Base-by-base conservation (phyloP, 2,797 vertebrate species). In the Brotogeris chrysoptera region DNA sequence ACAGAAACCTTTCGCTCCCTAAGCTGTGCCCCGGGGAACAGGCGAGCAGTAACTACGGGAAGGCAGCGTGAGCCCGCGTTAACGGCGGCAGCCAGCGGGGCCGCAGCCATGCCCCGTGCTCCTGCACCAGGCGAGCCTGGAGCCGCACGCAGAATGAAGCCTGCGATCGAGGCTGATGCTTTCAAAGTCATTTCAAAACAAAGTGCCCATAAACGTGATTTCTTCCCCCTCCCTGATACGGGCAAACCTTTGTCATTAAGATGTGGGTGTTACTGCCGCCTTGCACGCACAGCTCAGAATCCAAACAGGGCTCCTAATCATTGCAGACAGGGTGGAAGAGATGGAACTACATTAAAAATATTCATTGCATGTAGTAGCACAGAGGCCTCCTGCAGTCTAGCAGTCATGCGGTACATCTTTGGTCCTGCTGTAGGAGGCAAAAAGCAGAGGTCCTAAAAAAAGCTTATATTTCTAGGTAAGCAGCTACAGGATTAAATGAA, bases 21-120 rank as follows among this genome's bases (percentile, higher is more conserved):
- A 38, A 53, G 66, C 78, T 90, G 36, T 36, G 36, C 36, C 36
- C 10, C 36, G 36, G 36, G n/a, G n/a, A n/a, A n/a, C n/a, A n/a
- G n/a, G 63, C 39, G 65, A 81, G 66, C 80, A 83, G 71, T 88
- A 86, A 93, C 95, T 91, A 94, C 6, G 15, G 68, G 68, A 80
- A 86, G 81, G 63, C 92, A 83, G 77, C 63, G 13, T 79, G 90
- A 3, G 60, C 55, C 66, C 7, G 1, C 61, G 20, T 82, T 90
- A 92, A 92, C 52, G 74, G 88, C 39, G 79, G 92, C 47, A 81
- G 80, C 80, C 94, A 91, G 88, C 83, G 11, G 73, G 64, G 87
- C 80, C 53, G 4, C 25, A 43, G 53, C 43, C 80, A 66, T 65
- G 78, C 77, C 82, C 80, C 64, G 80, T 91, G 76, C 15, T 95